Base-by-base conservation (phyloP, 1,140 invertebrate genomes). In the Saxidomus purpurata region DNA sequence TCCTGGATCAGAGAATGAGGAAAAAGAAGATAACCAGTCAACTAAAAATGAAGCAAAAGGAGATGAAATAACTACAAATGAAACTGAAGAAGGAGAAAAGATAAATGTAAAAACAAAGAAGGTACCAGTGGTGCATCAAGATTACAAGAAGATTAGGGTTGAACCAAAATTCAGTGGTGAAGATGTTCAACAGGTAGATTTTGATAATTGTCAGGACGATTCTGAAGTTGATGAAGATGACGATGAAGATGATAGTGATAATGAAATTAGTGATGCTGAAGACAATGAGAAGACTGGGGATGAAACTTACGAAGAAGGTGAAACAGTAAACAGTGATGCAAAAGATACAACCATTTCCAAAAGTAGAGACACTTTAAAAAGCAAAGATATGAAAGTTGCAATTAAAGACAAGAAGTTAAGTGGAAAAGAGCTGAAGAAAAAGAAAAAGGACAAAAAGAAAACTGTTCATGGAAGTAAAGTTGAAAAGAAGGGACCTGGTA, bases 1-100 rank as follows among this genome's bases (percentile, higher is more conserved):
- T 17, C 97, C 97, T 36, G 94, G 89, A 36, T 90, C 85, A 49
- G 93, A 94, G 71, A 92, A 67, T 59, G 49, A 82, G 90, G 74
- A 71, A 36, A 67, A 81, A 76, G n/a, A 61, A 47, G 28, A 17
- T 38, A 22, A 61, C 2, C 13, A 36, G 28, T 19, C 55, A 31
- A 31, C 36, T 28, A 36, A n/a, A n/a, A 22, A 31, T 36, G 79
- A 67, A 52, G 38, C 31, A 47, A 55, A 19, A 25, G 47, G 28
- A 19, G 40, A 69, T 22, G 61, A 86, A 28, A 47, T 40, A 15
- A 11, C n/a, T 34, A 31, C 19, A 43, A 22, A 61, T 61, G 49
- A 31, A 25, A 15, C 34, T 55, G 74, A 55, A 25, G 25, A 2
- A 28, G 22, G 22, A 76, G 63, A 28, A 19, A n/a, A 59, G n/a